Conservation (phyloP, 2,797 vertebrate species). For the Discoglossus pictus region DNA sequence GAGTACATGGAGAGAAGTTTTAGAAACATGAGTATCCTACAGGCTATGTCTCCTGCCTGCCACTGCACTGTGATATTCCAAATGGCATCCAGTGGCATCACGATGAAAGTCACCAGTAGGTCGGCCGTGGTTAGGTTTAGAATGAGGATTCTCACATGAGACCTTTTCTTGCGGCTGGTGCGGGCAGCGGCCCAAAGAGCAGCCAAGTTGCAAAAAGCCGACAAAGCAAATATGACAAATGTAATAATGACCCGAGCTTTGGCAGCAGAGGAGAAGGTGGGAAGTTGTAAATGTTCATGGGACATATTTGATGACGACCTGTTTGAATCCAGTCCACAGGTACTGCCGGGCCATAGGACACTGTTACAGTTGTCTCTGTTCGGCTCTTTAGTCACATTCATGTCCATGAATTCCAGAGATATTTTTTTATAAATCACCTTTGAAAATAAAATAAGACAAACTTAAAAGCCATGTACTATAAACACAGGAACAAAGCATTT, state of each 20-base stretch:
- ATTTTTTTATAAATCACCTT: no score
- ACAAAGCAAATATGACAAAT: conserved; percentile 72
- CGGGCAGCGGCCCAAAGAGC: conserved; percentile 71
- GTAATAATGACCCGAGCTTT: conserved; percentile 78
- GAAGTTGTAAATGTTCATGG: conserved; percentile 63
- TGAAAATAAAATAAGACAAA: no score
- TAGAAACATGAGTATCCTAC: conserved; percentile 78
- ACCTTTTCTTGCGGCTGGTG: conserved; percentile 72
- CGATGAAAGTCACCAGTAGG: conserved; percentile 79
- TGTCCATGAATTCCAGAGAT: no score
- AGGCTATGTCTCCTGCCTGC: conserved; percentile 75
- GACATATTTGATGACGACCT: conserved; percentile 15
- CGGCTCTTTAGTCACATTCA: conserved; percentile 21
- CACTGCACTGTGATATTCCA: conserved; percentile 85
- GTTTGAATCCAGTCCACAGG: conserved; percentile 23
- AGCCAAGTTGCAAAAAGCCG: conserved; percentile 73
- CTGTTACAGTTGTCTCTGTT: neutral
- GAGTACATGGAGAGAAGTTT: conserved; percentile 82
- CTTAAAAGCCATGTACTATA: no score
- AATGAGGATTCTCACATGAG: conserved; percentile 77
- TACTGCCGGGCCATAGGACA: conserved; percentile 10
- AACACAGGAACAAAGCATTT: no score
- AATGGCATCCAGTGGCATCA: conserved; percentile 80
- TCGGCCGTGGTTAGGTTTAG: conserved; percentile 78
- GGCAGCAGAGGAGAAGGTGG: conserved; percentile 78